Base-by-base conservation (phyloP, 2,888 invertebrate genomes). In the Cerastis rubricosa region DNA sequence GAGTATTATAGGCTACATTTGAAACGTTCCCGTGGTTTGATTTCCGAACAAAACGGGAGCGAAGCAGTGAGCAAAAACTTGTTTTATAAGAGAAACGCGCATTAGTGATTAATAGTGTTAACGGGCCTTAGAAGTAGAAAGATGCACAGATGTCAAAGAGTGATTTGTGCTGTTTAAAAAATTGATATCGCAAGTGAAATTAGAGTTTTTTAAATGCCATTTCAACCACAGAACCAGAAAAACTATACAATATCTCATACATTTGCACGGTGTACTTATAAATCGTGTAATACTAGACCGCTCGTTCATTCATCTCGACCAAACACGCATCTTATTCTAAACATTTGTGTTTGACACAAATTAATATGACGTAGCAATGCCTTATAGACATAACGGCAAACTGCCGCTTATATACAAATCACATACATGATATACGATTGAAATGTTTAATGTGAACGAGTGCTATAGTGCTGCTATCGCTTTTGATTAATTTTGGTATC, bases 301-400 rank as follows among this genome's bases (percentile, higher is more conserved):
- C 67, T 76, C 71, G 76, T 83, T 71, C 78, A 75, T 82, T 74
- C 83, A 85, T 81, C 78, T 81, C 85, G 85, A 84, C 78, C 77
- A 74, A 47, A 51, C 74, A 74, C 85, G 63, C 76, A 67, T 76
- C 81, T 71, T 75, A 84, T 72, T 11, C 82, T 86, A 83, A 84
- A 87, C 63, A 77, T 78, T 88, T 90, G 92, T 92, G 92, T 92
- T 91, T 92, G 85, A 92, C 92, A 92, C 92, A 91, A 88, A 84
- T 81, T 84, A 88, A 91, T 88, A 91, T 90, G 90, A 91, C 89
- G 70, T 87, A 86, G 84, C 85, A 83, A 86, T 89, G 89, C 83
- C 89, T 89, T 57, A 84, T 29, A 89, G 89, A 87, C 89, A 88
- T 79, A 35, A 80, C 69, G 86, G 83, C 83, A 83, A 22, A 80